Conservation (phyloP, 1,140 invertebrate species). For the Megathymus violae region DNA sequence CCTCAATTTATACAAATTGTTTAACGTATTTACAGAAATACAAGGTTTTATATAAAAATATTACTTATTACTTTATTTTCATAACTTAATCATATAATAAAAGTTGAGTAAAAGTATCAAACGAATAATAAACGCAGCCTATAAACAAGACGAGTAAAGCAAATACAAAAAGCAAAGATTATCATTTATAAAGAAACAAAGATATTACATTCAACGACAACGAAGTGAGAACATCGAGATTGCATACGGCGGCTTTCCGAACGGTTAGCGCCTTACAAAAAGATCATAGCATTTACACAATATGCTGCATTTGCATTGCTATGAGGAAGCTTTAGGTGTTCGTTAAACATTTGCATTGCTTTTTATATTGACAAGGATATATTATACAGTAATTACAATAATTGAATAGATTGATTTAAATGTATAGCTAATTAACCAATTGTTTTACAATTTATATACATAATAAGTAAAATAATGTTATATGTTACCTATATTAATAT, state of each 20-base stretch:
- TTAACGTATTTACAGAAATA: too few relatives aligned
- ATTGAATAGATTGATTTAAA: too few relatives aligned
- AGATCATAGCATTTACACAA: slow-evolving; percentile 50
- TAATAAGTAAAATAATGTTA: too few relatives aligned
- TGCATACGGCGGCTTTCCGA: slow-evolving; percentile 33
- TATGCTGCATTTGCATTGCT: slow-evolving; percentile 42
- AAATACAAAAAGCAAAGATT: slow-evolving; percentile 10
- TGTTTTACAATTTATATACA: too few relatives aligned
- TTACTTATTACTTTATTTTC: too few relatives aligned
- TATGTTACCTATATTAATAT: too few relatives aligned
- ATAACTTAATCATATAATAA: too few relatives aligned
- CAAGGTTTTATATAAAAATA: too few relatives aligned
- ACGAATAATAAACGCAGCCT: slow-evolving; percentile 10
- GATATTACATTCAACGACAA: slow-evolving; percentile 14
- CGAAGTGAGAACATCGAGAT: slow-evolving; percentile 19
- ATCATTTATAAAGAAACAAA: slow-evolving; percentile 32
- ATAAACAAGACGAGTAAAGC: slow-evolving; percentile 14
- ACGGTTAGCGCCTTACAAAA: slow-evolving; percentile 48
- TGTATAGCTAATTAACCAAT: too few relatives aligned
- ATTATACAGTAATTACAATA: too few relatives aligned
- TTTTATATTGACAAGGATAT: not conserved
- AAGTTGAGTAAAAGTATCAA: slow-evolving; percentile 23
- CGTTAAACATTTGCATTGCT: not conserved
- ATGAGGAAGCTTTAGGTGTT: slow-evolving; percentile 43
- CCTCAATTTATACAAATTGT: too few relatives aligned